These are phyloP conservation scores for Dryoscopus gambensis DNA, from an alignment of 2,113 vertebrate genomes.

Conservation along the genomic window DNA sequence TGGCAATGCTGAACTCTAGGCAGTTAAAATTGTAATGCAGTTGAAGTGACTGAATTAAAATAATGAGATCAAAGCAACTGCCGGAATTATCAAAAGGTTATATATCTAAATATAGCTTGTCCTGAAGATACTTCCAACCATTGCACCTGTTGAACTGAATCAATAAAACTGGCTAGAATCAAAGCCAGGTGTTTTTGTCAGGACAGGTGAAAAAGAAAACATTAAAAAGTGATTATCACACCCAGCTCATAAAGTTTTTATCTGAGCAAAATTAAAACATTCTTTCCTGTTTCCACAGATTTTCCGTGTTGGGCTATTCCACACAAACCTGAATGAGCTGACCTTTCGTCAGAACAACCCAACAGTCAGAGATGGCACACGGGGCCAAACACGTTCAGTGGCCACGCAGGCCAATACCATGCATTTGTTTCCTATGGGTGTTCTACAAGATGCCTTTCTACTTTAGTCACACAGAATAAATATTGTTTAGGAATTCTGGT, in stretches of 20 bases:
- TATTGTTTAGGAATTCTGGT: slow-evolving; percentile 57
- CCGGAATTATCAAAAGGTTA: neutral
- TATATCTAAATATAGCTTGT: slow-evolving; percentile 18
- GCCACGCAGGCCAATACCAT: neutral
- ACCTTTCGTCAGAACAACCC: neutral
- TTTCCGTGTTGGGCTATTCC: neutral
- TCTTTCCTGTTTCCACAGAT: neutral
- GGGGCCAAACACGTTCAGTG: neutral
- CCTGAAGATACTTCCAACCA: neutral
- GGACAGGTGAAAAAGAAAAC: neutral
- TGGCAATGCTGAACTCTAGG: neutral
- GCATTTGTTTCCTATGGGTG: slow-evolving; percentile 35
- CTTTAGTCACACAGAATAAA: slow-evolving; percentile 48
- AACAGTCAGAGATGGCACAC: neutral
- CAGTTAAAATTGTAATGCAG: neutral
- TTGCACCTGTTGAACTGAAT: neutral
- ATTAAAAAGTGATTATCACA: neutral
- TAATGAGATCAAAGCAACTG: neutral
- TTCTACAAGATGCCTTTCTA: slow-evolving; percentile 47
- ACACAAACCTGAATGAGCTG: neutral
- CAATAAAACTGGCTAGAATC: neutral
- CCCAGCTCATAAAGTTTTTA: neutral
- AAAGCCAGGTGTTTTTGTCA: neutral
- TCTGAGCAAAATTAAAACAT: neutral
- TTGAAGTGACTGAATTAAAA: neutral